These are phyloP conservation scores for Lithophane semibrunnea DNA, from an alignment of 2,888 invertebrate genomes.

Conservation along the genomic window DNA sequence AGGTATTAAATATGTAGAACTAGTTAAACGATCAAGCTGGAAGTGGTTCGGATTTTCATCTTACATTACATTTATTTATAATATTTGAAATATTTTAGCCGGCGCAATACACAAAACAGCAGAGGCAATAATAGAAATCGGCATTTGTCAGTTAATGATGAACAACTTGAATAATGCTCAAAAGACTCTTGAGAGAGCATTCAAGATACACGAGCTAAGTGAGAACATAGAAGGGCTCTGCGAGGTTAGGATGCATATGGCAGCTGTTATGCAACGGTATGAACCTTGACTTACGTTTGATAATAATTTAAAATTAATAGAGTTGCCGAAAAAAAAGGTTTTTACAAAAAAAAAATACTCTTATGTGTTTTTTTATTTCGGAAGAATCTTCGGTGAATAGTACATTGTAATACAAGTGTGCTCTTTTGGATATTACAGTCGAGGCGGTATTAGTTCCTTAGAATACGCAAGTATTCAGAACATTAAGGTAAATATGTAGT, in stretches of 20 bases:
- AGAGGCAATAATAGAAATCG: slow-evolving; percentile 89
- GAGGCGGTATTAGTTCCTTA: too few species aligned
- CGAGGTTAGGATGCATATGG: slow-evolving; percentile 88
- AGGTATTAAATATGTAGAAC: neutral
- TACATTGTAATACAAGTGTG: too few species aligned
- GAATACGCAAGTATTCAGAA: too few species aligned
- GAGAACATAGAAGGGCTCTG: slow-evolving; percentile 86
- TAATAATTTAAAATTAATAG: neutral
- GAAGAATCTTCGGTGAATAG: too few species aligned
- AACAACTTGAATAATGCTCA: slow-evolving; percentile 87
- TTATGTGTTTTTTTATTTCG: too few species aligned
- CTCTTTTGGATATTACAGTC: too few species aligned
- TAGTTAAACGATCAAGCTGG: neutral
- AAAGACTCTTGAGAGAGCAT: slow-evolving; percentile 87
- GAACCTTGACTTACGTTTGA: slow-evolving; percentile 4
- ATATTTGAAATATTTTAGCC: slow-evolving; percentile 76
- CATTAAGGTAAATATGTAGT: too few species aligned
- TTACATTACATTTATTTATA: neutral
- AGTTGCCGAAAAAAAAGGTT: neutral
- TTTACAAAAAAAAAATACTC: too few species aligned
- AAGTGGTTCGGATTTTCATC: neutral
- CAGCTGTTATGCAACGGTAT: slow-evolving; percentile 89
- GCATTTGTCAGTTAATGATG: slow-evolving; percentile 87
- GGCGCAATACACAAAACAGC: slow-evolving; percentile 84
- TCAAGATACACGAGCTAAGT: slow-evolving; percentile 80